Evolutionary conservation across 2,888 invertebrate species (phyloP).

Genomic region (Drosophila neonasuta): DNA sequence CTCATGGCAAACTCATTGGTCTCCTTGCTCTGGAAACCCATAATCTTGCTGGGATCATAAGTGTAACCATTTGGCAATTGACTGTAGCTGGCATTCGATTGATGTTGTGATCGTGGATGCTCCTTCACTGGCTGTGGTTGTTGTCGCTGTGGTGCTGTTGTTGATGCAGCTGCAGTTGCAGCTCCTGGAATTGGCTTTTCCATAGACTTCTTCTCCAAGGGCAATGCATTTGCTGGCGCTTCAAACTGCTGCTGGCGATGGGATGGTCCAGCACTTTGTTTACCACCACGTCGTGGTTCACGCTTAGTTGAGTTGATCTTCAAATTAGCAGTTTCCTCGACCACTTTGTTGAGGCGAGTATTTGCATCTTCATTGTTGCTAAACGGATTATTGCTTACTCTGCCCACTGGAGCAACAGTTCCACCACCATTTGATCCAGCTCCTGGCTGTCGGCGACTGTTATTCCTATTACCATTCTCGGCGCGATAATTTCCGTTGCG

Average conservation of each 20-base stretch:
- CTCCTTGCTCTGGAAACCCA: conserved; percentile 82
- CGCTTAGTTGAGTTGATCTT: conserved; percentile 68
- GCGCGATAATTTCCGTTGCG: conserved; percentile 51
- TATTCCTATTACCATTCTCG: conserved; percentile 55
- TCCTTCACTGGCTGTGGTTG: conserved; percentile 45
- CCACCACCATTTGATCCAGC: conserved; percentile 9
- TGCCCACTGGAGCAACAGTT: conserved; percentile 11
- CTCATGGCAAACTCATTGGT: conserved; percentile 82
- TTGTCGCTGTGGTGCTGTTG: conserved; percentile 32
- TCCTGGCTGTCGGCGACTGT: conserved; percentile 45
- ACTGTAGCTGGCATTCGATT: conserved; percentile 55
- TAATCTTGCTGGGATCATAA: conserved; percentile 82
- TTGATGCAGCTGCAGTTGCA: conserved; percentile 10
- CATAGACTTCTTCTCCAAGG: conserved; percentile 29
- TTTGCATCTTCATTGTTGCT: conserved; percentile 39
- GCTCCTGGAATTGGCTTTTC: conserved; percentile 32
- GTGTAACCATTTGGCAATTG: conserved; percentile 79
- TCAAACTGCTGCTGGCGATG: conserved; percentile 39
- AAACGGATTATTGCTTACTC: conserved; percentile 25
- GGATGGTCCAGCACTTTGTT: conserved; percentile 21
- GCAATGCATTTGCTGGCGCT: background rate
- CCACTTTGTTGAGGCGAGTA: conserved; percentile 53
- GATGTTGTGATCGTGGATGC: conserved; percentile 43
- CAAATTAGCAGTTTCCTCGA: conserved; percentile 70
- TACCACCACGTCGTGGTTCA: conserved; percentile 51